These are phyloP conservation scores for Poecilia velifera DNA, from an alignment of 2,797 vertebrate species.

Conservation along the genomic window DNA sequence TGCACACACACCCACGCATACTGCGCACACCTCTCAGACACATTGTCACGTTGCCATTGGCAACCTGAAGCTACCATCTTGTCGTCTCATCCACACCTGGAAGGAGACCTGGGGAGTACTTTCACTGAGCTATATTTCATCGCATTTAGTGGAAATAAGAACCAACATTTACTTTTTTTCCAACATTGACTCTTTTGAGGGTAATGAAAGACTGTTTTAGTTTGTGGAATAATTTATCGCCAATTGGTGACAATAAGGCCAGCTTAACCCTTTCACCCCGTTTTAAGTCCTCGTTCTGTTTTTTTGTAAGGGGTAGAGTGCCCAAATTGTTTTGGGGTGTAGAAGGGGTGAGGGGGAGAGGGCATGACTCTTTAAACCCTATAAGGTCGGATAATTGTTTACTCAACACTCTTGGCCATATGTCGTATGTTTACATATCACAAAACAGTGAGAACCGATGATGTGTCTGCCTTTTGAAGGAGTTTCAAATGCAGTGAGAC, in stretches of 20 bases:
- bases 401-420: neutral
- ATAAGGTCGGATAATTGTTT: neutral
- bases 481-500: slow-evolving; percentile 7
- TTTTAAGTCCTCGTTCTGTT: neutral
- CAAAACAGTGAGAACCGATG: neutral
- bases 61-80: slow-evolving; percentile 75
- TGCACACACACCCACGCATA: slow-evolving; percentile 51
- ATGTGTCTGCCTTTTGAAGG: neutral
- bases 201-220: neutral
- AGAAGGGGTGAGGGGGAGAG: neutral
- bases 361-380: neutral
- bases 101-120: slow-evolving; percentile 8
- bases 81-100: slow-evolving; percentile 53
- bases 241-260: neutral
- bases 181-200: neutral
- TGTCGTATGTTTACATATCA: neutral
- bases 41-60: slow-evolving; percentile 69
- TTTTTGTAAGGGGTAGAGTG: neutral
- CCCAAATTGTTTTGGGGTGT: neutral
- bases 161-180: neutral
- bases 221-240: neutral
- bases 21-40: slow-evolving; percentile 55
- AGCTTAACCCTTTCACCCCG: neutral
- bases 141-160: neutral
- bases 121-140: neutral